A percentile compares a stretch with the other conserved stretches of the same genome.
Conservation (phyloP, 2,888 invertebrate genomes). For the Pseudanteris insignis region DNA sequence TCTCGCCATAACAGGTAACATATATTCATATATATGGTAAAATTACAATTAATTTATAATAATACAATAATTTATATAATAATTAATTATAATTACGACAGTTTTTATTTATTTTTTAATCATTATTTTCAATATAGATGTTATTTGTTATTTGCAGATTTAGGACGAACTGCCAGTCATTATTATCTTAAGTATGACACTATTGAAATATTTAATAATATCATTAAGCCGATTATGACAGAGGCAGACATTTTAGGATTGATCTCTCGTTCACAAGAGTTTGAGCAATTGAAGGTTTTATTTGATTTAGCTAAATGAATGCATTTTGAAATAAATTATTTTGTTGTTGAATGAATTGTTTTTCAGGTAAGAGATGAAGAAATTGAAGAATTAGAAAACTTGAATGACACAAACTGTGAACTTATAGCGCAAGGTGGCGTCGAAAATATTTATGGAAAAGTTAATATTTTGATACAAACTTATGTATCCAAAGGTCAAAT, state of each 20-base stretch:
- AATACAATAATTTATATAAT: too few relatives aligned
- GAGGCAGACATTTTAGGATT: conserved; percentile 88
- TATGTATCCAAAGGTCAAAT: conserved; percentile 85
- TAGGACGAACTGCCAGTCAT: conserved; percentile 96
- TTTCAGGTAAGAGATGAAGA: conserved; percentile 90
- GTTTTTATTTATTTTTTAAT: background rate
- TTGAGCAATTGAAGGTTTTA: conserved; percentile 88
- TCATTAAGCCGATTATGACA: conserved; percentile 82
- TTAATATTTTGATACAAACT: conserved; percentile 92
- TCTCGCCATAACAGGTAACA: conserved; percentile 74
- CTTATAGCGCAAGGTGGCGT: conserved; percentile 82
- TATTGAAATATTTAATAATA: conserved; percentile 90
- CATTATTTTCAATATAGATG: too few relatives aligned
- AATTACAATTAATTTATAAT: too few relatives aligned
- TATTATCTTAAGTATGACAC: conserved; percentile 98
- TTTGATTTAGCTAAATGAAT: too few relatives aligned
- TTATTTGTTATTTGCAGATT: too few relatives aligned
- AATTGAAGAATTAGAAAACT: conserved; percentile 84
- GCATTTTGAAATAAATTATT: background rate
- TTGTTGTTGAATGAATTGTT: conserved; percentile 2
- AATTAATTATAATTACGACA: too few relatives aligned
- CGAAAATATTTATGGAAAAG: conserved; percentile 93
- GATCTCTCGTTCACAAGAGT: conserved; percentile 93
- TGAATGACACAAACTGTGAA: conserved; percentile 79
- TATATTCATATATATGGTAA: too few relatives aligned